Conservation (phyloP, 2,888 invertebrate genomes). For the Esperia sulphurella region DNA sequence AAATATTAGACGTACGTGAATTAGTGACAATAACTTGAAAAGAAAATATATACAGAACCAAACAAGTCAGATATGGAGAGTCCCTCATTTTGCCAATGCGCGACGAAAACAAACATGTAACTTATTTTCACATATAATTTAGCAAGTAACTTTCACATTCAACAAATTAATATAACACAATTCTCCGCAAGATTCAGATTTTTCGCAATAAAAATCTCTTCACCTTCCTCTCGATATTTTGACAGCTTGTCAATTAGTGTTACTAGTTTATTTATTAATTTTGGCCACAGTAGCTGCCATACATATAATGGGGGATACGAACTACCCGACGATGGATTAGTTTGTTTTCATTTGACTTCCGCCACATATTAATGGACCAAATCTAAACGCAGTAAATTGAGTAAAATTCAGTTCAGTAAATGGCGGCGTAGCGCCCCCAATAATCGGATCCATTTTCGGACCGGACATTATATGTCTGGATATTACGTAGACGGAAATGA, state of each 20-base stretch:
- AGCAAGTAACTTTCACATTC: constrained; percentile 38
- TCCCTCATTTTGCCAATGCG: constrained; percentile 72
- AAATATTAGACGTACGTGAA: constrained; percentile 89
- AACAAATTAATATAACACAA: constrained; percentile 35
- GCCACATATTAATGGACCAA: no score
- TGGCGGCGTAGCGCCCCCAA: no score
- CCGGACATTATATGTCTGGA: no score
- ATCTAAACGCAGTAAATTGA: no score
- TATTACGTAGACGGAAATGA: no score
- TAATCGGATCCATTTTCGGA: no score
- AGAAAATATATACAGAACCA: constrained; percentile 84
- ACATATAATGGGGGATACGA: no score
- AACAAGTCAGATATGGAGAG: constrained; percentile 79
- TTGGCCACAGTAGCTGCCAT: background rate
- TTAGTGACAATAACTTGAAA: constrained; percentile 86
- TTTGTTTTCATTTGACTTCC: no score
- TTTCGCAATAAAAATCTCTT: constrained; percentile 38
- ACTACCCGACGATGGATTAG: no score
- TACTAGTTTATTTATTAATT: background rate
- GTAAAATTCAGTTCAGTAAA: no score
- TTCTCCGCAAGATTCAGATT: constrained; percentile 40
- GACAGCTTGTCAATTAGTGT: constrained; percentile 19
- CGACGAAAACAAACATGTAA: constrained; percentile 30
- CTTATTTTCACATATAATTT: constrained; percentile 25
- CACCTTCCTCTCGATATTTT: constrained; percentile 38